Evolutionary conservation across 2,888 invertebrate genomes (phyloP), one percentile per base, ranked within the genome.

Genomic region (Selenia dentaria): DNA sequence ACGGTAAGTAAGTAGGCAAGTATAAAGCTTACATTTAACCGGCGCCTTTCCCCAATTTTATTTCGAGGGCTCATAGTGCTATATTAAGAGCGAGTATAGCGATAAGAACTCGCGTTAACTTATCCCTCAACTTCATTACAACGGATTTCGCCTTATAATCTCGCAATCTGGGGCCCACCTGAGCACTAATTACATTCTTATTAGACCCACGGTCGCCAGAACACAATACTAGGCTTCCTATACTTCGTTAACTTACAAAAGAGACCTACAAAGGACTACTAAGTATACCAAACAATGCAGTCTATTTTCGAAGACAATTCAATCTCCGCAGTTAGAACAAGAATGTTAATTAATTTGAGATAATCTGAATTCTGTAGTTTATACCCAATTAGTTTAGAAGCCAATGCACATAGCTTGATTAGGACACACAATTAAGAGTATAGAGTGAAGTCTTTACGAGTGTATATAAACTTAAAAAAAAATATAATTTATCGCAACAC

Each of bases 131-230:
- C 63, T 72, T 74, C 64, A 74, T 73, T 69, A 54, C 29, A 71
- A 54, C 45, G 43, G 50, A 41, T 58, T 58, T 54, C 51, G 41
- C 54, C 55, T 61, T 62, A 64, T 71, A 70, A 75, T 68, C 66
- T 67, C 54, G 60, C 75, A 70, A 75, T 70, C 68, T 65, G 57
- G 56, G 59, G 56, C 52, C 62, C 69, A 65, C 70, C 70, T 69
- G 61, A 67, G 54, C 57, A 63, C 67, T 75, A 74, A 75, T 77
- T 80, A 77, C 58, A 32, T 43, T 31, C 29, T 40, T 35, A 28
- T 39, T 41, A 66, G 65, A 66, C 64, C 64, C 53, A 54, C 62
- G 58, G 66, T 68, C 59, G 9, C 53, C 57, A 51, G 41, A 33
- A 54, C 57, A 41, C 51, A 47, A 44, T 33, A 39, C 42, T 50